Evolutionary conservation across 1,140 invertebrate species (phyloP).

Genomic region (Melitaea cinxia): DNA sequence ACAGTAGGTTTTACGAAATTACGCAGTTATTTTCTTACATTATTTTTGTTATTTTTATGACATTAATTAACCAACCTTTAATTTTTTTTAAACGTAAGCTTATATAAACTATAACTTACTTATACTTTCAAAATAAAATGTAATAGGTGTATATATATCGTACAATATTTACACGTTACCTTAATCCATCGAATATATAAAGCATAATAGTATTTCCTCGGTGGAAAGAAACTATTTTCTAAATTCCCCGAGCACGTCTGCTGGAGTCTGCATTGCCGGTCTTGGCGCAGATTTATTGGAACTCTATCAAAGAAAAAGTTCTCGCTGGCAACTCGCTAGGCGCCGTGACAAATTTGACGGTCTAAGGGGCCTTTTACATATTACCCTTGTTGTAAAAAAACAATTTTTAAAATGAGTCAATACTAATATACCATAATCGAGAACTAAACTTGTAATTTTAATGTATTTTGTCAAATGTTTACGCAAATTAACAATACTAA

Average conservation of each 20-base stretch:
- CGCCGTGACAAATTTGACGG: conserved; percentile 53
- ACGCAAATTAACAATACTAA: no score
- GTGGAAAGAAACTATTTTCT: conserved; percentile 49
- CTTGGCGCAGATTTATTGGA: conserved; percentile 69
- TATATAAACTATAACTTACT: no score
- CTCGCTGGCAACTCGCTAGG: conserved; percentile 64
- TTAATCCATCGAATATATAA: conserved; percentile 15
- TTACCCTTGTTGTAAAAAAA: conserved; percentile 5
- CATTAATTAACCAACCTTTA: not conserved
- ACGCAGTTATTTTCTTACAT: not conserved
- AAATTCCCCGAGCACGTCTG: conserved; percentile 51
- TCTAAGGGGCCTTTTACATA: conserved; percentile 44
- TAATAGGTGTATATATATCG: no score
- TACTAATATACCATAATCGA: no score
- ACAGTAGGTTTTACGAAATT: conserved; percentile 29
- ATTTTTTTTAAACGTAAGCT: no score
- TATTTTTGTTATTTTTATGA: not conserved
- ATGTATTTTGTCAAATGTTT: no score
- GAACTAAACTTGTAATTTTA: no score
- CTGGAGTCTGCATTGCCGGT: conserved; percentile 60
- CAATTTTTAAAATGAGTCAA: not conserved
- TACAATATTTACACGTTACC: not conserved
- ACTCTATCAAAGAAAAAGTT: conserved; percentile 78
- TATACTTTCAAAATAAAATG: no score
- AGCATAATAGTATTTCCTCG: conserved; percentile 22